These are phyloP conservation scores for Prunella strophiata DNA, from an alignment of 2,797 vertebrate genomes.

Conservation along the genomic window DNA sequence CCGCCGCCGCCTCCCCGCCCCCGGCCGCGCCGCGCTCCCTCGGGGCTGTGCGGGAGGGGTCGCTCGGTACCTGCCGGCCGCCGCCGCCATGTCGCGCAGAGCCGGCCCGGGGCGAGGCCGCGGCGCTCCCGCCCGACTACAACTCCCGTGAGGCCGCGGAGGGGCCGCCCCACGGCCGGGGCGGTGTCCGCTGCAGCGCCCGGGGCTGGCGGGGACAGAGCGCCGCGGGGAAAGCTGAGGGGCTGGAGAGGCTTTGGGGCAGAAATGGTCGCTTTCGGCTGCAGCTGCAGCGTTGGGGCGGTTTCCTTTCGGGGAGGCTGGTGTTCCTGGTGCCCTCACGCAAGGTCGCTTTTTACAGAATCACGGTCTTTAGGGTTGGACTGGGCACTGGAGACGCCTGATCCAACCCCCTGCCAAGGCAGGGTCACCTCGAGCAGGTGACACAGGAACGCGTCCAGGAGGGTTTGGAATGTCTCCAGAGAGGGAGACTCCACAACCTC, in stretches of 20 bases:
- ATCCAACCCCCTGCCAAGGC: not conserved
- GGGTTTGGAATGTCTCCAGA: not conserved
- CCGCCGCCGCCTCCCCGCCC: not conserved
- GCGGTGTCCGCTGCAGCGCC: not conserved
- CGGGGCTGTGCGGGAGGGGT: accelerated
- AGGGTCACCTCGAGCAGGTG: not conserved
- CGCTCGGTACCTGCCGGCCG: slow-evolving; percentile 26
- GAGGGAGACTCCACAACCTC: accelerated
- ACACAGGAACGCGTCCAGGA: not conserved
- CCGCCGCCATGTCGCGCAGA: slow-evolving; percentile 40
- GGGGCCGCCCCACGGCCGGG: not conserved
- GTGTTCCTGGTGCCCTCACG: not conserved
- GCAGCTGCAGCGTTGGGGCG: not conserved
- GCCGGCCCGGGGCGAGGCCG: not conserved
- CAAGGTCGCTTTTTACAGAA: not conserved
- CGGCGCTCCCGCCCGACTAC: slow-evolving; percentile 11
- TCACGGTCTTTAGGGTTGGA: not conserved
- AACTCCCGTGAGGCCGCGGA: slow-evolving; percentile 49
- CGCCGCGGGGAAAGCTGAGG: accelerated
- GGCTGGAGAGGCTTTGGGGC: accelerated
- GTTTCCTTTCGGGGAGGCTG: not conserved
- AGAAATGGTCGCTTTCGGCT: not conserved
- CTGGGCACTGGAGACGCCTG: not conserved
- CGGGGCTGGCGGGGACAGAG: accelerated
- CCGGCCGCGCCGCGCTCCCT: not conserved